Percentiles rank a stretch among this genome's conserved stretches.
These are phyloP conservation scores for Borostomias antarcticus DNA, from an alignment of 2,797 vertebrate genomes.

Conservation along the genomic window DNA sequence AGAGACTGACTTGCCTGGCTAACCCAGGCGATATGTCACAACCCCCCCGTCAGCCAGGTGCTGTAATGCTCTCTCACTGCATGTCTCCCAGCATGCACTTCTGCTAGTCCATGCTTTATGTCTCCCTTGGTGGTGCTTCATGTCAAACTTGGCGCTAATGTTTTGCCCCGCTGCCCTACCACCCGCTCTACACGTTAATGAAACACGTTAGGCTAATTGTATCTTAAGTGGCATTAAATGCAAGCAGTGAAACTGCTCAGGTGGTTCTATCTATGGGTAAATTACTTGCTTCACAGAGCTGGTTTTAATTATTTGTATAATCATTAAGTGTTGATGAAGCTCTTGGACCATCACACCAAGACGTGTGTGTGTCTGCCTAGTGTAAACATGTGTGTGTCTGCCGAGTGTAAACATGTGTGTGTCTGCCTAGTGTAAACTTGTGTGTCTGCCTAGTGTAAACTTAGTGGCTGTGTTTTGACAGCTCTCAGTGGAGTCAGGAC, in stretches of 20 bases:
- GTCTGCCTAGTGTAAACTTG: conserved; percentile 60
- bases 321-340: conserved; percentile 52
- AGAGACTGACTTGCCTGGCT: too few species aligned
- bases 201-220: too few species aligned
- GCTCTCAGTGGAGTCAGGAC: conserved; percentile 23
- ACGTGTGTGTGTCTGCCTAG: conserved; percentile 58
- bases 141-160: conserved; percentile 33
- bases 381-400: conserved; percentile 60
- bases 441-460: conserved; percentile 34
- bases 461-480: conserved; percentile 39
- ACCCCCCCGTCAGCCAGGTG: too few species aligned
- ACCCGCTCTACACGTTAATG: conserved; percentile 47
- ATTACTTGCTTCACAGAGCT: conserved; percentile 42
- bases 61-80: background rate
- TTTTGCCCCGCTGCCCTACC: conserved; percentile 26
- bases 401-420: conserved; percentile 62
- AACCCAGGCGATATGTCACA: too few species aligned
- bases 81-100: conserved; percentile 1
- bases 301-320: conserved; percentile 56
- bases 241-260: conserved; percentile 42
- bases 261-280: conserved; percentile 43
- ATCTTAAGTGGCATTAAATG: conserved; percentile 50
- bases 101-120: conserved; percentile 2
- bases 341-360: conserved; percentile 32
- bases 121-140: conserved; percentile 22